These are phyloP conservation scores for Zaprionus bogoriensis DNA, from an alignment of 2,888 invertebrate genomes.

Conservation along the genomic window DNA sequence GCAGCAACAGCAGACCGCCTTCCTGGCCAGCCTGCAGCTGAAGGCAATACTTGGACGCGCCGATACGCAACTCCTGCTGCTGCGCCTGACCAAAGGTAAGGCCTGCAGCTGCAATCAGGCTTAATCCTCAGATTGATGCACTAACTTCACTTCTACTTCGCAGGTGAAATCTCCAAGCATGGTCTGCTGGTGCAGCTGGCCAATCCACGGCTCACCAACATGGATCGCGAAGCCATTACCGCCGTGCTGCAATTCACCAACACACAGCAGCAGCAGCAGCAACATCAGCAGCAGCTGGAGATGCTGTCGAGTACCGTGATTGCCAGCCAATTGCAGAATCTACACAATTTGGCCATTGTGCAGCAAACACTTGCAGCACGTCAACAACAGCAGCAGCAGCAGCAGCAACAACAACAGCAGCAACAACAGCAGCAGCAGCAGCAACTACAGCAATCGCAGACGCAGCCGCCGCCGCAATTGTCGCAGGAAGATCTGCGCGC, in stretches of 20 bases:
- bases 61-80: slow-evolving; percentile 77
- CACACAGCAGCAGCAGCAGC: slow-evolving; percentile 79
- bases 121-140: too few relatives aligned
- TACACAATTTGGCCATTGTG: slow-evolving; percentile 79
- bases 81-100: slow-evolving; percentile 80
- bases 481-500: slow-evolving; percentile 80
- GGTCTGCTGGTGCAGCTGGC: slow-evolving; percentile 79
- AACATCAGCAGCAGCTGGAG: slow-evolving; percentile 78
- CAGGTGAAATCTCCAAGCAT: slow-evolving; percentile 81
- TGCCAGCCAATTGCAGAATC: slow-evolving; percentile 80
- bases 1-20: slow-evolving; percentile 80
- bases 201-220: slow-evolving; percentile 76
- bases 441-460: too few relatives aligned
- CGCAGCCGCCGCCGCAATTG: slow-evolving; percentile 42
- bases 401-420: slow-evolving; percentile 47
- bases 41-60: slow-evolving; percentile 79
- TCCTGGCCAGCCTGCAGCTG: slow-evolving; percentile 79
- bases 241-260: slow-evolving; percentile 81
- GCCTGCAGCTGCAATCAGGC: background rate
- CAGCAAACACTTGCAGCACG: slow-evolving; percentile 78
- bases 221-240: slow-evolving; percentile 81
- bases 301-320: slow-evolving; percentile 76
- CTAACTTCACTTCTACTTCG: too few relatives aligned
- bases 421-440: slow-evolving; percentile 38
- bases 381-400: slow-evolving; percentile 68